Conservation (phyloP, 2,797 vertebrate species). For the Adelosebastes latens region DNA sequence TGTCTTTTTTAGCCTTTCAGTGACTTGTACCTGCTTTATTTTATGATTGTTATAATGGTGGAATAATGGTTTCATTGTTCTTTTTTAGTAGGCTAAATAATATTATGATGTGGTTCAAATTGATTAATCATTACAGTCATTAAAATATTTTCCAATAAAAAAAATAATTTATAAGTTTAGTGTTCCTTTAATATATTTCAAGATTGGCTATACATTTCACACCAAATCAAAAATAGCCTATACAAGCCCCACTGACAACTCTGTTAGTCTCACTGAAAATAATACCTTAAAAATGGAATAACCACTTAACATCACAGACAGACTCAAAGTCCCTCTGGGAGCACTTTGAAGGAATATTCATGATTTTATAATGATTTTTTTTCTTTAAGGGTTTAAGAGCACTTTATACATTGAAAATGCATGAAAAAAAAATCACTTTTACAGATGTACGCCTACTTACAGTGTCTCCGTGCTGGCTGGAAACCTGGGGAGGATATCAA, state of each 20-base stretch:
- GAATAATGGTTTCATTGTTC: not conserved
- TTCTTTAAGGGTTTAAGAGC: slow-evolving; percentile 48
- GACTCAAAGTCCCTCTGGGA: slow-evolving; percentile 36
- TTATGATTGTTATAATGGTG: not conserved
- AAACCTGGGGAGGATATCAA: slow-evolving; percentile 87
- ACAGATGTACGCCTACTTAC: slow-evolving; percentile 86
- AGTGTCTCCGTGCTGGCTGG: slow-evolving; percentile 89
- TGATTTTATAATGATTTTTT: slow-evolving; percentile 62
- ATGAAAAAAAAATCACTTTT: slow-evolving; percentile 47
- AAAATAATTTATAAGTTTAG: not conserved
- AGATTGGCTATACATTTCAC: not conserved
- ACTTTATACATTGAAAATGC: slow-evolving; percentile 51
- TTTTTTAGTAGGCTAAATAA: not conserved
- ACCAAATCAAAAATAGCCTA: not conserved
- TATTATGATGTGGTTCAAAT: not conserved
- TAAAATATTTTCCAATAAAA: not conserved
- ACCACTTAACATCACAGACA: slow-evolving; percentile 51
- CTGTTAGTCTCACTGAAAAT: slow-evolving; percentile 20
- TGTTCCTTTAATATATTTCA: not conserved
- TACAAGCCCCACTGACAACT: slow-evolving; percentile 22
- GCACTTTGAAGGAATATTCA: slow-evolving; percentile 53
- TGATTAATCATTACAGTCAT: not conserved
- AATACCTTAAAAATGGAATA: slow-evolving; percentile 42
- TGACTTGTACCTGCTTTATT: not conserved
- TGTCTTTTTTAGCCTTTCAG: not conserved